These are phyloP conservation scores for Popillia japonica DNA, from an alignment of 1,140 invertebrate genomes.

Conservation along the genomic window DNA sequence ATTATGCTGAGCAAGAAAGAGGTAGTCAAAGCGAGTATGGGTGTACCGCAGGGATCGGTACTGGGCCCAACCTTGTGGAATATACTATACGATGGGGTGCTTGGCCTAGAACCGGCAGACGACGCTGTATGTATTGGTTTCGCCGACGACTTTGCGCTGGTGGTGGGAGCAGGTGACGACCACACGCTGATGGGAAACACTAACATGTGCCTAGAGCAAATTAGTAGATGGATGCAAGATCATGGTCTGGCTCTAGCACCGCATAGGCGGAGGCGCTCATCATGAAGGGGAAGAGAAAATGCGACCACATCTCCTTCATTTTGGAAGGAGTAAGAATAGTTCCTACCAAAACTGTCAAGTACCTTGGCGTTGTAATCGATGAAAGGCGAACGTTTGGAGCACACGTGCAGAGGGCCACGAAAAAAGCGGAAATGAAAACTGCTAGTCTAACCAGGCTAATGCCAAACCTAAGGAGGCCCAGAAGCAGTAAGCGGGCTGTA, in stretches of 20 bases:
- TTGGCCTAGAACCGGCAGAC: not conserved
- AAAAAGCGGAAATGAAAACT: not conserved
- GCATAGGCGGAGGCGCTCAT: slow-evolving; percentile 31
- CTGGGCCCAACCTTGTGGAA: slow-evolving; percentile 40
- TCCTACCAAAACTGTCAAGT: slow-evolving; percentile 27
- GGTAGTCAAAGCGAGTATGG: not conserved
- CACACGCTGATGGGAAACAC: not conserved
- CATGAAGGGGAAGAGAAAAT: slow-evolving; percentile 27
- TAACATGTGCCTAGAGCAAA: not conserved
- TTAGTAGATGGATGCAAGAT: slow-evolving; percentile 31
- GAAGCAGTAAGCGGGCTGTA: not conserved
- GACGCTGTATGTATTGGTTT: not conserved
- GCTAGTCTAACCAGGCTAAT: not conserved
- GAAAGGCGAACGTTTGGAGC: slow-evolving; percentile 9
- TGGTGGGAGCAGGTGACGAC: not conserved
- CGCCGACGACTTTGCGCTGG: not conserved
- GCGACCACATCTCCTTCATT: not conserved
- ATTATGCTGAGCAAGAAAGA: not conserved
- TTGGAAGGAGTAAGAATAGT: slow-evolving; percentile 21
- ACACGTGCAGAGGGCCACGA: slow-evolving; percentile 21
- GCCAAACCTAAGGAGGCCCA: slow-evolving; percentile 22
- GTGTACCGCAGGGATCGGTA: slow-evolving; percentile 43
- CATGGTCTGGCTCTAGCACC: slow-evolving; percentile 4
- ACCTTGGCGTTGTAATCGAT: slow-evolving; percentile 39
- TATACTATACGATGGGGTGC: slow-evolving; percentile 32